Evolutionary conservation across 2,888 invertebrate genomes (phyloP).

Genomic region (Heliconius ismenius): DNA sequence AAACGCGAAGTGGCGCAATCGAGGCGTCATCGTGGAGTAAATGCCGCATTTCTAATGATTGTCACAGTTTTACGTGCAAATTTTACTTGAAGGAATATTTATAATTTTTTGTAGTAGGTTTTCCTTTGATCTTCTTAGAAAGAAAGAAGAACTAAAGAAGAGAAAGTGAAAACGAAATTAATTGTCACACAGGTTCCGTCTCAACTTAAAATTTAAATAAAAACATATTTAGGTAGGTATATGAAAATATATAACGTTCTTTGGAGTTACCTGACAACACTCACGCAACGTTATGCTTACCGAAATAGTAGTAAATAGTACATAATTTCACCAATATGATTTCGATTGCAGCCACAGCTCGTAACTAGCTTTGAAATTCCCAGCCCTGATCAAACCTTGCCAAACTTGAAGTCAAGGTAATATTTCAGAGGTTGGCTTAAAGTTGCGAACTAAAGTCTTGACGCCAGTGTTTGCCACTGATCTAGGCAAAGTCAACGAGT

Average conservation of each 20-base stretch:
- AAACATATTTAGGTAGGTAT: too few species aligned
- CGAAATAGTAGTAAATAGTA: background rate
- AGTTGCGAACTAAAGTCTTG: conserved; percentile 32
- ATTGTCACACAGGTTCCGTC: too few species aligned
- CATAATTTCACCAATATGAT: conserved; percentile 6
- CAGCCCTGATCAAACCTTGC: conserved; percentile 24
- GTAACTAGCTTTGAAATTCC: conserved; percentile 24
- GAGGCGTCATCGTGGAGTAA: background rate
- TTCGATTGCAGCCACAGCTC: background rate
- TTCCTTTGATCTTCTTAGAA: background rate
- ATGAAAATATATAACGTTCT: background rate
- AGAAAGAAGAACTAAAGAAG: background rate
- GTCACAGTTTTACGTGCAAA: background rate
- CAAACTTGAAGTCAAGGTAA: conserved; percentile 32
- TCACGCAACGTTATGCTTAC: background rate
- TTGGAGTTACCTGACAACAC: background rate
- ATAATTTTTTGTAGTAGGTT: background rate
- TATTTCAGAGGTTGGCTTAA: conserved; percentile 38
- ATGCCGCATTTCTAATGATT: background rate
- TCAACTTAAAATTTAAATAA: too few species aligned
- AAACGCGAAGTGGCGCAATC: background rate
- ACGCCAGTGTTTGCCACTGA: conserved; percentile 32
- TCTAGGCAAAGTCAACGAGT: conserved; percentile 27
- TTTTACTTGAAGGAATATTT: background rate
- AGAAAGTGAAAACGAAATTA: background rate